These are phyloP conservation scores for Falco cherrug DNA, from an alignment of 2,797 vertebrate species.

Conservation along the genomic window DNA sequence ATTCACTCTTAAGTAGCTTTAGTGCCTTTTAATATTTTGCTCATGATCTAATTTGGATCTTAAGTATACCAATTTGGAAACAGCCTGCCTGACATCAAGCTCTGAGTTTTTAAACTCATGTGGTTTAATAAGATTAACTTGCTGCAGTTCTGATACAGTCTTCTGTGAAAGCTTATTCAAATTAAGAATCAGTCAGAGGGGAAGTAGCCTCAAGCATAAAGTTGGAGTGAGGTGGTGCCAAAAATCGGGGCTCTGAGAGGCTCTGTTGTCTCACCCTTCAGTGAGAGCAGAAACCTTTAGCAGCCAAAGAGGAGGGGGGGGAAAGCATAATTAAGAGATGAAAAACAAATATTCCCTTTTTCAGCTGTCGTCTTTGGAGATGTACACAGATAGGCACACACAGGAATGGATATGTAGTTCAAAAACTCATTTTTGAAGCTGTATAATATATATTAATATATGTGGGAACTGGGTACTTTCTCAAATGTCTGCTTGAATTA, in stretches of 20 bases:
- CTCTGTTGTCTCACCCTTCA: constrained; percentile 15
- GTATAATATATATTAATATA: constrained; percentile 7
- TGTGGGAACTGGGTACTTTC: not conserved
- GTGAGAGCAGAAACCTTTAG: constrained; percentile 7
- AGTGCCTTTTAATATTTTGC: constrained; percentile 36
- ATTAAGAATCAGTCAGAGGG: constrained; percentile 42
- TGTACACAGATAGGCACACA: not conserved
- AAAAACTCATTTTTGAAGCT: constrained; percentile 7
- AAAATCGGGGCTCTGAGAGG: not conserved
- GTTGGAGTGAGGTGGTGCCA: constrained; percentile 45
- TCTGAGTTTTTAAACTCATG: not conserved
- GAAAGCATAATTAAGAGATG: constrained; percentile 7
- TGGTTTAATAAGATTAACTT: constrained; percentile 52
- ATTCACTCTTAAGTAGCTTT: not conserved
- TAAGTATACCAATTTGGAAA: constrained; percentile 25
- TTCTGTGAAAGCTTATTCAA: constrained; percentile 46
- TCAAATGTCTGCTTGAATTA: constrained; percentile 18
- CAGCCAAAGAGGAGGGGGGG: not conserved
- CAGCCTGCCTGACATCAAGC: constrained; percentile 36
- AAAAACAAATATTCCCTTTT: constrained; percentile 8
- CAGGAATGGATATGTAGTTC: not conserved
- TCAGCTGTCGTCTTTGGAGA: constrained; percentile 50
- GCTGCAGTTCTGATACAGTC: constrained; percentile 34
- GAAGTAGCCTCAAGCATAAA: constrained; percentile 47
- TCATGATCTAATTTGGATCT: constrained; percentile 47